Percentiles rank a stretch among this genome's conserved stretches.
Conservation (phyloP, 1,140 invertebrate genomes). For the Heliconius hermathena region DNA sequence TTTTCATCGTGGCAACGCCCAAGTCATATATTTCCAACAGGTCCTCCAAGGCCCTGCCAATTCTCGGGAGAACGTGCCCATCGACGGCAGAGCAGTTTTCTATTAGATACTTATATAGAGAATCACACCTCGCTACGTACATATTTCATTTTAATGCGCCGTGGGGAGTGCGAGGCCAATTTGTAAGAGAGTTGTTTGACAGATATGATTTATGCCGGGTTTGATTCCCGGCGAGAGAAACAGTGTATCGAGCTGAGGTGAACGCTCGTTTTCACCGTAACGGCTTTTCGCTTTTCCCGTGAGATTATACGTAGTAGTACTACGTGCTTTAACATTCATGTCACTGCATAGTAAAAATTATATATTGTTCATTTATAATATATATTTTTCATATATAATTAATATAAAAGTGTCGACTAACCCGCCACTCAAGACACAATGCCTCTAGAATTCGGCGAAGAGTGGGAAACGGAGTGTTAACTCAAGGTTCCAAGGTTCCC, state of each 20-base stretch:
- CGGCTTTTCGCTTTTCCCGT: slow-evolving; percentile 36
- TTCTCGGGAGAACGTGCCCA: neutral
- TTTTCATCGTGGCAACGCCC: neutral
- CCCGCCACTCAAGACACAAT: too few relatives aligned
- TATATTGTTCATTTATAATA: too few relatives aligned
- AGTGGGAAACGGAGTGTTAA: too few relatives aligned
- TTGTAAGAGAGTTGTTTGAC: slow-evolving; percentile 34
- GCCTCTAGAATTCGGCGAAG: too few relatives aligned
- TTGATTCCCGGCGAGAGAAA: slow-evolving; percentile 42
- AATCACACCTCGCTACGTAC: slow-evolving; percentile 12
- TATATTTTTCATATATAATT: too few relatives aligned
- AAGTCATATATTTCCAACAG: neutral
- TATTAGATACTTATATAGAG: slow-evolving; percentile 21
- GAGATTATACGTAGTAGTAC: slow-evolving; percentile 32
- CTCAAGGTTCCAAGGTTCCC: too few relatives aligned
- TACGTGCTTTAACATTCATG: neutral
- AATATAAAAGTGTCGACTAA: too few relatives aligned
- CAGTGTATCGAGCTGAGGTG: slow-evolving; percentile 27
- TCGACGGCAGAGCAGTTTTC: slow-evolving; percentile 13
- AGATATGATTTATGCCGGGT: slow-evolving; percentile 45
- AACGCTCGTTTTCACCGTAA: slow-evolving; percentile 33
- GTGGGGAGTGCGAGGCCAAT: slow-evolving; percentile 34
- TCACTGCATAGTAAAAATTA: neutral
- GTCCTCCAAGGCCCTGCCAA: neutral
- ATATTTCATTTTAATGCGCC: slow-evolving; percentile 26